phyloP scores from a whole-genome alignment of 2,888 invertebrate genomes.

The Coremacera marginata region DNA sequence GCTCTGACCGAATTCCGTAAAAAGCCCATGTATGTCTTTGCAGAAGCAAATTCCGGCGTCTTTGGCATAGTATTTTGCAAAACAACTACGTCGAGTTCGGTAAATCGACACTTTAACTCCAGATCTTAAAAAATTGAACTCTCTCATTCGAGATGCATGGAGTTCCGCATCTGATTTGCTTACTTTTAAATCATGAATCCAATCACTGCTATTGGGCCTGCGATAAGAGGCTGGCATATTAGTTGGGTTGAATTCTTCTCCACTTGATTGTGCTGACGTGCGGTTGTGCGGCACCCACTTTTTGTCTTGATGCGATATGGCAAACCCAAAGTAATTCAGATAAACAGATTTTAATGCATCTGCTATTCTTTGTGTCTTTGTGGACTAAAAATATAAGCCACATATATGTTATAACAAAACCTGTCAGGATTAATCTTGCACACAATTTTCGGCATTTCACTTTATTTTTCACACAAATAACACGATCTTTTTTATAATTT shows the following conservation, averaged over 20 bases:
- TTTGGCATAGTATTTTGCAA: not conserved
- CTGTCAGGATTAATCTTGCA: not conserved
- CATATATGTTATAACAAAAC: not conserved
- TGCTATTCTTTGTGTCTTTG: not conserved
- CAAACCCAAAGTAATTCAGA: not conserved
- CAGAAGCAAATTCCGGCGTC: constrained; percentile 18
- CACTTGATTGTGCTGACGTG: not conserved
- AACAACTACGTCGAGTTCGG: not conserved
- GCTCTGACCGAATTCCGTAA: not conserved
- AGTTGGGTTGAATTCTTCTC: not conserved
- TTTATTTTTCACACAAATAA: too few species aligned
- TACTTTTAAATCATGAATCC: not conserved
- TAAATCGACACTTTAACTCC: not conserved
- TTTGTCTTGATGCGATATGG: not conserved
- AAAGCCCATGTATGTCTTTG: not conserved
- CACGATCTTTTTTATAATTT: too few species aligned
- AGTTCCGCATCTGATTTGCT: constrained; percentile 26
- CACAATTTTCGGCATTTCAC: not conserved
- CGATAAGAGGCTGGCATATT: not conserved
- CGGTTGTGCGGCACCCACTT: not conserved
- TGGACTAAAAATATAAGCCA: not conserved
- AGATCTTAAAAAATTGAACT: not conserved
- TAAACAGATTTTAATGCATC: not conserved
- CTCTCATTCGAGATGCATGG: constrained; percentile 20
- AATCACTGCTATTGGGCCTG: not conserved